Base-by-base conservation (phyloP, 2,113 vertebrate species). In the Pachypanchax playfairii region DNA sequence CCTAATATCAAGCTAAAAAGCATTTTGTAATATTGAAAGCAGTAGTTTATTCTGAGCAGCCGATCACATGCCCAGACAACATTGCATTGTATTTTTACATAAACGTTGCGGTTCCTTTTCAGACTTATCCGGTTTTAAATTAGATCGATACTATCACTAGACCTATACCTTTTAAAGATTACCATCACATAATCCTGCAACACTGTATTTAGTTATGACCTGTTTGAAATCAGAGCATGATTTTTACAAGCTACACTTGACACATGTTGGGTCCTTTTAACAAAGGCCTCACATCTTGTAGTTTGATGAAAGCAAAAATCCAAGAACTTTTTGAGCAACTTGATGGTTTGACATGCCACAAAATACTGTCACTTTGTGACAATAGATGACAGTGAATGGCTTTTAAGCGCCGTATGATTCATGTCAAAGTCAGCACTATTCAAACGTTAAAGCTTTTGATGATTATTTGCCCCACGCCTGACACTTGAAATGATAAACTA, bases 291-390 rank as follows among this genome's bases (percentile, higher is more conserved):
- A 49, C 24, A 51, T 43, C 42, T 33, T 18, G 36, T 13, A 6
- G 11, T 64, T 58, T 77, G 31, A 18, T 24, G 55, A 58, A 20
- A 62, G 48, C 13, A 42, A 15, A 65, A 66, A 58, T 60, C 18
- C 5, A 72, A 79, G 53, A 47, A 39, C 31, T 64, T 60, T 57
- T 29, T 29, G 31, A 71, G 28, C 1, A 24, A n/a, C 62, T 57
- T 65, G 63, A 72, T 65, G 67, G 41, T 39, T 79, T 66, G 62
- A 66, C 56, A 73, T 62, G 64, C 51, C 59, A 65, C 49, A 43
- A 69, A 70, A 56, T 31, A 56, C 60, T 69, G 71, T 70, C 72
- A 70, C 22, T 66, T 25, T 53, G 22, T 69, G 60, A 73, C 68
- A 76, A 41, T 24, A 18, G 33, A 52, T 60, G 61, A 73, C 75